Conservation (phyloP, 2,113 vertebrate genomes). For the Isichthys henryi region DNA sequence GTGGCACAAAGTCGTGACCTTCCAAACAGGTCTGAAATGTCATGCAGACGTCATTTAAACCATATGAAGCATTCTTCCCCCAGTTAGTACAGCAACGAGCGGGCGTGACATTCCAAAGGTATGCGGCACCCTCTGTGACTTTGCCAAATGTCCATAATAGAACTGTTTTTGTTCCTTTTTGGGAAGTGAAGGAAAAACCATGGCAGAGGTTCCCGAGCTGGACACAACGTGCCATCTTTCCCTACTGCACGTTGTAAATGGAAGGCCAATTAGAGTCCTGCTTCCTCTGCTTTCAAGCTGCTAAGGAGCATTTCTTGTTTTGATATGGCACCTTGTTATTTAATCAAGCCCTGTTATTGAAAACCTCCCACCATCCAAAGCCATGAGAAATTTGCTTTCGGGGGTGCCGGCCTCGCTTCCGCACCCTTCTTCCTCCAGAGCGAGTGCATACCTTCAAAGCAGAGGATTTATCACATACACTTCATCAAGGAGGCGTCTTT, state of each 20-base stretch:
- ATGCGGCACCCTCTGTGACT: not conserved
- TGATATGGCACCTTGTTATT: constrained; percentile 64
- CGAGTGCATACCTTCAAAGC: constrained; percentile 35
- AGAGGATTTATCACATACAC: not conserved
- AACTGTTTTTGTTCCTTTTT: constrained; percentile 16
- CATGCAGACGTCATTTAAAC: constrained; percentile 18
- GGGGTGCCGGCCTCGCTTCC: constrained; percentile 45
- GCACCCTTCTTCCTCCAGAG: constrained; percentile 44
- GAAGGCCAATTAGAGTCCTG: constrained; percentile 50
- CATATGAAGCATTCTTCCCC: not conserved
- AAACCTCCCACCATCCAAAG: constrained; percentile 27
- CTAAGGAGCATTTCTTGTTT: constrained; percentile 60
- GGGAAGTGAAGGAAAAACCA: not conserved
- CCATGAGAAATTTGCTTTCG: constrained; percentile 52
- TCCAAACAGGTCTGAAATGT: constrained; percentile 3
- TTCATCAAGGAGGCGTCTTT: not conserved
- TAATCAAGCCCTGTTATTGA: constrained; percentile 59
- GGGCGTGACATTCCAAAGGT: constrained; percentile 37
- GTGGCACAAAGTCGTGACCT: constrained; percentile 38
- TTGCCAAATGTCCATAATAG: constrained; percentile 8
- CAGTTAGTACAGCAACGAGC: constrained; percentile 14
- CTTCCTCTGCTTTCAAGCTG: constrained; percentile 53
- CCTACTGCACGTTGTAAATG: constrained; percentile 33
- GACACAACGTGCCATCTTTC: not conserved
- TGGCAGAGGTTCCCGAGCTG: not conserved